Evolutionary conservation across 2,113 vertebrate genomes (phyloP).

Genomic region (Gracilinanus agilis): DNA sequence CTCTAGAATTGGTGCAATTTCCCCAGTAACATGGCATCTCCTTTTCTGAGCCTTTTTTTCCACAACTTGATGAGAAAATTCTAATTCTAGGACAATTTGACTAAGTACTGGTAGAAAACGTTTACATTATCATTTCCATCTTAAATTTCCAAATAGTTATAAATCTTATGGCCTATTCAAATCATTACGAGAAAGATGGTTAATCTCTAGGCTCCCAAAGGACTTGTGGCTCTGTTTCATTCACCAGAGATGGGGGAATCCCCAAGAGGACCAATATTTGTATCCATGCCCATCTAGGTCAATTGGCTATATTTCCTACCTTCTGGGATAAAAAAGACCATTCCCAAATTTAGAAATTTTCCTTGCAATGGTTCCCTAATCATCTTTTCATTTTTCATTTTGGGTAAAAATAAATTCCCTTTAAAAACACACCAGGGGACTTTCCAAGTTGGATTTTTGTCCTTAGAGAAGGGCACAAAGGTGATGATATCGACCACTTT

Average conservation of each 20-base stretch:
- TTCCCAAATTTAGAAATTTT: not conserved
- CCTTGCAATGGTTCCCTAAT: not conserved
- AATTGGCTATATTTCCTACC: constrained; percentile 9
- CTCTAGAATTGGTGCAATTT: not conserved
- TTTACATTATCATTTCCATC: not conserved
- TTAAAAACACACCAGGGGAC: not conserved
- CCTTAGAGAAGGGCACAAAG: not conserved
- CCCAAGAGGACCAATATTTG: not conserved
- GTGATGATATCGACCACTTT: constrained; percentile 6
- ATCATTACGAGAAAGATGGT: not conserved
- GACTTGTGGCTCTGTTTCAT: not conserved
- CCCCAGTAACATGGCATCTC: not conserved
- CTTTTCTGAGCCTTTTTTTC: not conserved
- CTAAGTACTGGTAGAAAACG: not conserved
- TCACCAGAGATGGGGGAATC: not conserved
- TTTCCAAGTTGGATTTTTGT: constrained; percentile 41
- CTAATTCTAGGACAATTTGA: not conserved
- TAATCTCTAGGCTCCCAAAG: not conserved
- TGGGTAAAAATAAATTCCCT: constrained; percentile 3
- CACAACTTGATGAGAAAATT: not conserved
- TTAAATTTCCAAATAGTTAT: constrained; percentile 4
- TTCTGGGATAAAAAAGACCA: not conserved
- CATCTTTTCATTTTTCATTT: constrained; percentile 12
- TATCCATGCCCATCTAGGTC: not conserved
- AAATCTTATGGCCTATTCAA: not conserved